Evolutionary conservation across 2,888 invertebrate genomes (phyloP), one percentile per base, ranked within the genome.

Genomic region (Oscheius sp.): DNA sequence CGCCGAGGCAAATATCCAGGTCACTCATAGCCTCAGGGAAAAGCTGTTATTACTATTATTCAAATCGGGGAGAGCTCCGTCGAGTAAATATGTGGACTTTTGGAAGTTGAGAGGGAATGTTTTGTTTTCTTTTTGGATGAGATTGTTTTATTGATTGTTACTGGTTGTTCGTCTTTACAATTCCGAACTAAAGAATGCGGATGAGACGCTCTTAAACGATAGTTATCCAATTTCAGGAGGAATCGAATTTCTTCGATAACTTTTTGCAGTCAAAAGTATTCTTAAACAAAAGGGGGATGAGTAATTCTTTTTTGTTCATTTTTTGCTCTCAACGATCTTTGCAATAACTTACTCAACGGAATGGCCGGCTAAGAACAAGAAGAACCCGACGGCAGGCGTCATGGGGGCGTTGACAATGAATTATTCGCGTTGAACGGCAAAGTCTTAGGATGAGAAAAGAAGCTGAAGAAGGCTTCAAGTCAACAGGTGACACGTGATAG

Each of bases 21-120:
- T 65, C 65, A 65, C 39, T 53, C 53, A 48, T 65, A 65, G 65
- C 65, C 65, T 52, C 50, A 50, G 65, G 65, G 52, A 29, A 37
- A 17, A 42, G 42, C 50, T 53, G 65, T 53, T 65, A 65, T 65
- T 65, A 65, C 53, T 65, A 50, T 53, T 65, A 65, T 65, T 65
- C 65, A 65, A 65, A 65, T 65, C 53, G 48, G 52, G 37, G 33
- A 50, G 45, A 45, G 45, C 45, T 31, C 15, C 61, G 17, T 61
- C 61, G 27, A 42, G 61, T 61, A 61, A 61, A 61, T 61, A 61
- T 45, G 45, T 61, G 31, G 61, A 61, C 42, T 27, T 61, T 45
- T 61, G 45, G 39, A 27, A 27, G 45, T 29, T 5, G 45, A 27
- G 61, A 61, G n/a, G 37, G 55, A 55, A 42, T 20, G 15, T 42